phyloP scores from a whole-genome alignment of 2,888 invertebrate species.

The Conomelus anceps region DNA sequence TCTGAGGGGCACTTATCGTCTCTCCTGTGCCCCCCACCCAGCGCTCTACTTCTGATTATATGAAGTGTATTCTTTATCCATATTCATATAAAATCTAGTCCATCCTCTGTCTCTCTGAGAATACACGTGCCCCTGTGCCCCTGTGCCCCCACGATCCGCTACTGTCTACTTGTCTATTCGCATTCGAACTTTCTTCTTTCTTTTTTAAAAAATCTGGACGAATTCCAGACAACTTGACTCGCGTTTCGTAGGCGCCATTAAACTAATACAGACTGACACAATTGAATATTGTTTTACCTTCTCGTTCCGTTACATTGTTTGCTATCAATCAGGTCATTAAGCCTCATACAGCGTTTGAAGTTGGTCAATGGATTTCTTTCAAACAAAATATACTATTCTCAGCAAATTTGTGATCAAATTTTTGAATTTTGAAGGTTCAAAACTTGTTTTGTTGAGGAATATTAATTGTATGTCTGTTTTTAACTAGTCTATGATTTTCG shows the following conservation, averaged over 20 bases:
- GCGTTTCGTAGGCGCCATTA: neutral
- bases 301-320: neutral
- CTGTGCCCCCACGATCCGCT: too few species aligned
- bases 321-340: neutral
- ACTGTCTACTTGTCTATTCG: neutral
- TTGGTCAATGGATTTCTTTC: neutral
- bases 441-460: neutral
- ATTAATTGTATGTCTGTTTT: too few species aligned
- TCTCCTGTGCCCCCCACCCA: too few species aligned
- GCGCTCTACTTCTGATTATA: too few species aligned
- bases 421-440: neutral
- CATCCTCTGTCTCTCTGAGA: too few species aligned
- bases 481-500: too few species aligned
- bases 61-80: too few species aligned
- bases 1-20: too few species aligned
- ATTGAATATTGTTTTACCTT: neutral
- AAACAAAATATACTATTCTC: neutral
- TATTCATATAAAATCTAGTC: too few species aligned
- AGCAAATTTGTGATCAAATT: neutral
- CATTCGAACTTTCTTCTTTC: neutral
- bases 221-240: neutral
- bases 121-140: too few species aligned
- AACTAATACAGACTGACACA: neutral
- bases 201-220: neutral
- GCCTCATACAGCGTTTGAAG: neutral